phyloP scores from a whole-genome alignment of 2,888 invertebrate genomes.

The Encarsia formosa region DNA sequence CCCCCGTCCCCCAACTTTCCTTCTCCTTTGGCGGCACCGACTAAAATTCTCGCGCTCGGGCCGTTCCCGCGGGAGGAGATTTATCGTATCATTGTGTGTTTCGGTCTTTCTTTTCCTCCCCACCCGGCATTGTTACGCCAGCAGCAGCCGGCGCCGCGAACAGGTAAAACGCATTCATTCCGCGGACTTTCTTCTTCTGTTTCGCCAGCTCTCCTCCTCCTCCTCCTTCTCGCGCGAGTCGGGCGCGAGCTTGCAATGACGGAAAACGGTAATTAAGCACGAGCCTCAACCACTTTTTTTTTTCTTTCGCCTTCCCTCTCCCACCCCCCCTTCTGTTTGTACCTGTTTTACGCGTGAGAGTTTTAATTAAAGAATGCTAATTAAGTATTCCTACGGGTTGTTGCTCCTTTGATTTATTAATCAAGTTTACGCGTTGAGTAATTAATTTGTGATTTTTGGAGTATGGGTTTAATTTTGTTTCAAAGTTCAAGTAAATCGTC shows the following conservation, averaged over 20 bases:
- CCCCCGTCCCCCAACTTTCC: too few relatives aligned
- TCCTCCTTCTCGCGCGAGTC: neutral
- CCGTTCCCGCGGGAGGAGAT: slow-evolving; percentile 32
- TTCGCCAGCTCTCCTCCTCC: neutral
- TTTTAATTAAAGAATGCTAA: slow-evolving; percentile 29
- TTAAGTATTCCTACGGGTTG: too few relatives aligned
- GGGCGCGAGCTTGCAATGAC: neutral
- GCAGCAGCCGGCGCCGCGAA: neutral
- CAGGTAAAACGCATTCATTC: neutral
- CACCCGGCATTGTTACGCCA: slow-evolving; percentile 37
- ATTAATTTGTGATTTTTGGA: too few relatives aligned
- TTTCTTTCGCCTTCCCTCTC: neutral
- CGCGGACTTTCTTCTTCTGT: slow-evolving; percentile 4
- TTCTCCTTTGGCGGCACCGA: neutral
- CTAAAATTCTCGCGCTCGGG: slow-evolving; percentile 1
- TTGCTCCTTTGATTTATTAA: too few relatives aligned
- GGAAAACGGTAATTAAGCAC: slow-evolving; percentile 17
- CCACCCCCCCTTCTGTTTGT: neutral
- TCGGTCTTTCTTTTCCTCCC: slow-evolving; percentile 20
- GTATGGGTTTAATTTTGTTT: too few relatives aligned
- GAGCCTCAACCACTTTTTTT: neutral
- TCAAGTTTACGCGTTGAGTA: too few relatives aligned
- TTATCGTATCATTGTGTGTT: slow-evolving; percentile 46
- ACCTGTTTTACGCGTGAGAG: slow-evolving; percentile 18
- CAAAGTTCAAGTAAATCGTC: too few relatives aligned